Percentiles rank a stretch among this genome's conserved stretches.
Evolutionary conservation across 2,113 vertebrate species (phyloP).

Genomic region (Rissa tridactyla): DNA sequence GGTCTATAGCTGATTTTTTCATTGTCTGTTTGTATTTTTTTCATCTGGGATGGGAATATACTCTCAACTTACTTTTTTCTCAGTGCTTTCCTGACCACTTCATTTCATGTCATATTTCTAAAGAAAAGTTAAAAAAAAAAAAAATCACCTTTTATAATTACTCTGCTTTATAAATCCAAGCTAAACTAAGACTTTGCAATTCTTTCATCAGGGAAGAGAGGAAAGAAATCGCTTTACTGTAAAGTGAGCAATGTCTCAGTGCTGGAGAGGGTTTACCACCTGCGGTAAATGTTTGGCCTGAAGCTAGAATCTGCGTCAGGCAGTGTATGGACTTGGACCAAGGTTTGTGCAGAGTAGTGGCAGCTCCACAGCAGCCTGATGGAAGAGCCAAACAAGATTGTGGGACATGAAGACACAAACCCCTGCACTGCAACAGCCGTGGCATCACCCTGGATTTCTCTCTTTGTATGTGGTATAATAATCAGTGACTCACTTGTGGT

Average conservation of each 20-base stretch:
- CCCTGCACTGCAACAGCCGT: neutral
- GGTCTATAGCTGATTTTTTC: neutral
- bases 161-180: rapidly evolving
- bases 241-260: neutral
- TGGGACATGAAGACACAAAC: neutral
- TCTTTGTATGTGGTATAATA: neutral
- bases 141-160: neutral
- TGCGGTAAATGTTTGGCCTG: neutral
- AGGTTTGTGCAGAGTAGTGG: neutral
- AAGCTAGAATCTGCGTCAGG: neutral
- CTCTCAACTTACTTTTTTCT: neutral
- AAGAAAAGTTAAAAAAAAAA: neutral
- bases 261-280: neutral
- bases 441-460: neutral
- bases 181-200: neutral
- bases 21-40: neutral
- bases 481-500: neutral
- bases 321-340: neutral
- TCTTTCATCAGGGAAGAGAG: neutral
- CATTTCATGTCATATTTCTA: neutral
- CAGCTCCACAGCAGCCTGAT: neutral
- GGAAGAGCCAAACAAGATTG: neutral
- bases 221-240: neutral
- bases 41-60: neutral
- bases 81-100: neutral